Evolutionary conservation across 2,888 invertebrate genomes (phyloP), one percentile per base, ranked within the genome.

Genomic region (Sthenelais limicola): DNA sequence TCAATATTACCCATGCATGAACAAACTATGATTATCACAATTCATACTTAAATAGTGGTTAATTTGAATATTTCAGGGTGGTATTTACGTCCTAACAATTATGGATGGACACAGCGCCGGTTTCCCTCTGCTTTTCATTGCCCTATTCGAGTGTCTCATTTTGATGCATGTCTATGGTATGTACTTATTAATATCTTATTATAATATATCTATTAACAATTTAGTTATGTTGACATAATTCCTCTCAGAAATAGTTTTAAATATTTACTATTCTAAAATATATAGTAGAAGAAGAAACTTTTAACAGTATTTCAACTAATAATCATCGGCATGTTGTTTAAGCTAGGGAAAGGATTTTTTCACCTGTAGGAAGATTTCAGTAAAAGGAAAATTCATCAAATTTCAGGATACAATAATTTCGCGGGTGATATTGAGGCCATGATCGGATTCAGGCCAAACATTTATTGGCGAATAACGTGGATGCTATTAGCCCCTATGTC

Each of bases 61-160:
- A n/a, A n/a, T 54, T 28, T 28, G 12, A 5, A 5, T 30, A 30
- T 38, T 21, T 2, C 62, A 62, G 62, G 62, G 62, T 21, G 62
- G 62, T n/a, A 62, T 62, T 7, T 62, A 62, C 24, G 62, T 62
- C 3, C 15, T 62, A 43, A 62, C 62, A 24, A 62, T 62, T 26
- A 62, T 62, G 62, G 62, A 62, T n/a, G 62, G 62, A 38, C 62
- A 62, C 38, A 62, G 62, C 26, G 62, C 62, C 21, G 62, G 62
- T 26, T 62, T 62, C 38, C 62, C 62, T 1, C 62, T 62, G 24
- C 62, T 62, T 26, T 62, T 62, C 62, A 62, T 62, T 24, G 18
- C 62, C 21, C 62, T 62, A 4, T 62, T 62, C 24, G 62, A 62
- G 26, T 7, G 35, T 1, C 21, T 62, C 2, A 28, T 62, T 26